phyloP scores from a whole-genome alignment of 2,113 vertebrate genomes.

The Periophthalmodon schlosseri region DNA sequence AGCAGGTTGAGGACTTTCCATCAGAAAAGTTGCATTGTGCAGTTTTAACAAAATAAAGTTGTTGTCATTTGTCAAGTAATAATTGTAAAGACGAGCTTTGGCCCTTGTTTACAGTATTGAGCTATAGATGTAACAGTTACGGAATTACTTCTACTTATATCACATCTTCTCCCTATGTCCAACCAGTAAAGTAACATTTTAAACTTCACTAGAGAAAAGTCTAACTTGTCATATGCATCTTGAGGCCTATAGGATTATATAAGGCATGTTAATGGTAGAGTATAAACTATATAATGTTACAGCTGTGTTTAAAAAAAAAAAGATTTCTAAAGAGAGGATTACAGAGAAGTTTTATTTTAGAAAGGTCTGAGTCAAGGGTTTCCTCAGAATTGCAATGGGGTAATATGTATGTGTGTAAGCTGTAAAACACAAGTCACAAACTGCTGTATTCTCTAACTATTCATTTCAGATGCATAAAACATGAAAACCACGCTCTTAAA shows the following conservation, averaged over 20 bases:
- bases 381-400: neutral
- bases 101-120: too few species aligned
- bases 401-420: neutral
- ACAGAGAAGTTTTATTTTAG: neutral
- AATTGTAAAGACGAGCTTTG: too few species aligned
- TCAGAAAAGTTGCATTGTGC: too few species aligned
- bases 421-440: neutral
- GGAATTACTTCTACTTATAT: neutral
- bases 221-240: neutral
- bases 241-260: conserved; percentile 12
- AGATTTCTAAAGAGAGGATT: neutral
- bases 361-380: neutral
- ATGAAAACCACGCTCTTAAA: neutral
- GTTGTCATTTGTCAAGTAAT: too few species aligned
- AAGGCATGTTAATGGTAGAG: conserved; percentile 34
- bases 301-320: neutral
- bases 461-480: neutral
- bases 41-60: too few species aligned
- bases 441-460: neutral
- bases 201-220: neutral
- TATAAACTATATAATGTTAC: neutral
- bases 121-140: too few species aligned
- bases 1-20: too few species aligned
- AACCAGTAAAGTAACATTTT: conserved; percentile 4
- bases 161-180: neutral